Evolutionary conservation across 2,888 invertebrate genomes (phyloP), one percentile per base, ranked within the genome.

Genomic region (Cataglyphis cursor): DNA sequence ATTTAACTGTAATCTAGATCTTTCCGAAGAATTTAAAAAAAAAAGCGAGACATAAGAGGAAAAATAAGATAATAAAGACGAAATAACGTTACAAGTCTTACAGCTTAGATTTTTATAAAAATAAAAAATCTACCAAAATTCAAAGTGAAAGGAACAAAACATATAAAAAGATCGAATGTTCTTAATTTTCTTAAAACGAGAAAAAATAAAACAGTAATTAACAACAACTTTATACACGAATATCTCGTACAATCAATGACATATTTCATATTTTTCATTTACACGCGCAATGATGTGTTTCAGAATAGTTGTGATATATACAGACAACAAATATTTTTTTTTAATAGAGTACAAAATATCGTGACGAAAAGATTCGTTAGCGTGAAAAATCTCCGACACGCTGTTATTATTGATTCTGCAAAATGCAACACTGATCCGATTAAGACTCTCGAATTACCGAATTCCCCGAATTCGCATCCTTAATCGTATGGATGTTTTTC

Each of bases 401-500:
- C 81, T 82, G 85, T 88, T 87, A 88, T 90, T 88, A 86, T 89
- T 85, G 86, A 87, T 51, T 84, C 87, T 83, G 83, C 85, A 92
- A 90, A 92, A 92, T 78, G 87, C 83, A 90, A 91, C 90, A 91
- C 91, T 90, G 89, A 93, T 91, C 93, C 92, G 93, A 93, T 93
- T 93, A 93, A 90, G 85, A 81, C 85, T 87, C 89, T 93, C 93
- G 90, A 93, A 92, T 93, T 92, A 92, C 92, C 82, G 57, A 89
- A 90, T 87, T 85, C 86, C 78, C 84, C 66, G 75, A 51, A n/a
- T n/a, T 51, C 51, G 78, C 68, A 21, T 57, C 5, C 64, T 51
- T n/a, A 15, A 48, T 9, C 59, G 38, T 54, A n/a, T 59, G 41
- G 51, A 54, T 38, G 41, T 64, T 70, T 82, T 75, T 73, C 75